These are phyloP conservation scores for Agrotis exclamationis DNA, from an alignment of 2,888 invertebrate genomes.

Conservation along the genomic window DNA sequence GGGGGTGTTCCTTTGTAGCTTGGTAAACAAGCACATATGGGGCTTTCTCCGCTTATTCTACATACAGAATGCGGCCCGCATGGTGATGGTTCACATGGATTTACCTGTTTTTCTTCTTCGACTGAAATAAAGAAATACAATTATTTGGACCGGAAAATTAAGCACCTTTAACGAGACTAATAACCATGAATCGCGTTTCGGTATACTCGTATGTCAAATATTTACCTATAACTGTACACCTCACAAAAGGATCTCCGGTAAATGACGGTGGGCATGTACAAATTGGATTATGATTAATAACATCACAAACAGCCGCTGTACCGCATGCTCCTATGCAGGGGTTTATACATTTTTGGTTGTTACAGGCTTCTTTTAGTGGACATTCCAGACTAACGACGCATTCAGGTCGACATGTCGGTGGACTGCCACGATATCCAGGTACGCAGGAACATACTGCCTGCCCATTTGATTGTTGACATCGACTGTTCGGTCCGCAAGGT, in stretches of 20 bases:
- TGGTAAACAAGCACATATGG: slow-evolving; percentile 94
- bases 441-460: slow-evolving; percentile 94
- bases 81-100: slow-evolving; percentile 94
- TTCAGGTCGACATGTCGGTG: slow-evolving; percentile 95
- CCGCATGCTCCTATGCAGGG: slow-evolving; percentile 96
- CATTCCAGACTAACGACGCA: slow-evolving; percentile 95
- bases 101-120: slow-evolving; percentile 76
- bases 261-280: slow-evolving; percentile 94
- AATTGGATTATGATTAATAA: slow-evolving; percentile 94
- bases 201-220: background rate
- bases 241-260: slow-evolving; percentile 95
- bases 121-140: slow-evolving; percentile 66
- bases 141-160: background rate
- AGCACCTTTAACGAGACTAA: background rate
- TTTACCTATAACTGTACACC: slow-evolving; percentile 91
- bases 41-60: slow-evolving; percentile 92
- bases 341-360: slow-evolving; percentile 94
- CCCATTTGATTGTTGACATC: slow-evolving; percentile 93
- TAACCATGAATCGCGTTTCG: background rate
- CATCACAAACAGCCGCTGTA: slow-evolving; percentile 93
- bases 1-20: slow-evolving; percentile 94
- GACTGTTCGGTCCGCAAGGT: slow-evolving; percentile 95
- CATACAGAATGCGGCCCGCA: slow-evolving; percentile 95
- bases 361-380: slow-evolving; percentile 93
- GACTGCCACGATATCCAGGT: slow-evolving; percentile 93